Conservation (phyloP, 2,113 vertebrate species). For the Xiphophorus couchianus region DNA sequence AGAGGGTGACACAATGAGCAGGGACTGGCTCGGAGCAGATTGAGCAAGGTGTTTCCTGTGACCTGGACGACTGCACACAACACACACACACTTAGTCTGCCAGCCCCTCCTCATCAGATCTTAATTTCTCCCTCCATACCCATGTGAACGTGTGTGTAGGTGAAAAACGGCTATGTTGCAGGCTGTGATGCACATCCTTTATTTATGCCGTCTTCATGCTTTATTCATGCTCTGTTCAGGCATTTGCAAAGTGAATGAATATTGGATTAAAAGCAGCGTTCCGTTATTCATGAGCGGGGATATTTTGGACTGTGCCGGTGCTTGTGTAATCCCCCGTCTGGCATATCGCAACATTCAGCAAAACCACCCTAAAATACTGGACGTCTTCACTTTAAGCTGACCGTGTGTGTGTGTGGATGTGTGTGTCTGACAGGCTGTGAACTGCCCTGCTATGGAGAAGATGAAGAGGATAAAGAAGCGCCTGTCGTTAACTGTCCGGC, state of each 20-base stretch:
- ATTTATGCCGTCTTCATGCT: constrained; percentile 55
- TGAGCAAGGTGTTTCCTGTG: constrained; percentile 78
- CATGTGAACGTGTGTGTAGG: constrained; percentile 32
- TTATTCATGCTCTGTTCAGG: constrained; percentile 61
- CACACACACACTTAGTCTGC: no score
- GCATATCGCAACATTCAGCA: not conserved
- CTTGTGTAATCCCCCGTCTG: not conserved
- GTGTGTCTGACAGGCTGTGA: constrained; percentile 78
- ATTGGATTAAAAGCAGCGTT: constrained; percentile 74
- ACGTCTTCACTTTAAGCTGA: not conserved
- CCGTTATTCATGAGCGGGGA: constrained; percentile 72
- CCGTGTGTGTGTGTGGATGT: constrained; percentile 1
- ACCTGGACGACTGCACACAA: constrained; percentile 39
- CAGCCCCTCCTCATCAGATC: constrained; percentile 26
- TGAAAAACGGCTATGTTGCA: constrained; percentile 43
- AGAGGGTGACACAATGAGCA: constrained; percentile 65
- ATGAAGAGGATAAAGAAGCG: constrained; percentile 99
- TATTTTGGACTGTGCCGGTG: constrained; percentile 42
- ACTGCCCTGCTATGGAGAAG: constrained; percentile 83
- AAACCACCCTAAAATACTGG: constrained; percentile 5
- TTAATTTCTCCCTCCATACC: constrained; percentile 19
- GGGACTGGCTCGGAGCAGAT: constrained; percentile 34
- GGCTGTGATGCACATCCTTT: constrained; percentile 54
- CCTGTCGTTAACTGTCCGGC: constrained; percentile 93
- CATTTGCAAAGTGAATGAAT: constrained; percentile 66